Evolutionary conservation across 2,113 vertebrate genomes (phyloP).

Genomic region (Charadrius vociferus): DNA sequence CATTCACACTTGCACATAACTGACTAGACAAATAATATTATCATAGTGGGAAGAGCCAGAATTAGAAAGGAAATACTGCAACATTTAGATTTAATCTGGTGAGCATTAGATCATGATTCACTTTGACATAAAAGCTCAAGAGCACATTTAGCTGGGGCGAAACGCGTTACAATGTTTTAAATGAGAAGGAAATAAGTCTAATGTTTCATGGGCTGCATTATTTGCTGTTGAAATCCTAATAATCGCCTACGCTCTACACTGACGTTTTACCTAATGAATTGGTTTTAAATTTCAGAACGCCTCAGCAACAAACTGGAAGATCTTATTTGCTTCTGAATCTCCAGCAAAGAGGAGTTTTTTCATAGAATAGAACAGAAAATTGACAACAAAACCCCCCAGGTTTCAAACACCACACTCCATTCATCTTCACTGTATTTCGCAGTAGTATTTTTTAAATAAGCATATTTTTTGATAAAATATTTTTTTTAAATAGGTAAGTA

Average conservation of each 20-base stretch:
- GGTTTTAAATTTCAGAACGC: background rate
- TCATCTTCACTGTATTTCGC: background rate
- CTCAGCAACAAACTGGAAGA: background rate
- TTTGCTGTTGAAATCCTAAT: constrained; percentile 59
- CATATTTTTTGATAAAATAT: background rate
- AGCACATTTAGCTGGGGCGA: constrained; percentile 17
- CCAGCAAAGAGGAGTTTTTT: background rate
- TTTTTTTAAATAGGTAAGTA: background rate
- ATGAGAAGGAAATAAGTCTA: constrained; percentile 35
- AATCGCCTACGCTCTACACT: background rate
- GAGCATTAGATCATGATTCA: constrained; percentile 50
- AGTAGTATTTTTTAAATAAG: background rate
- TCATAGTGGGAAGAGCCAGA: constrained; percentile 31
- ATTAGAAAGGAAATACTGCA: constrained; percentile 35
- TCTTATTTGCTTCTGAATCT: background rate
- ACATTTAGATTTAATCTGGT: constrained; percentile 22
- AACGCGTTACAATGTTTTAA: background rate
- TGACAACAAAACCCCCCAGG: background rate
- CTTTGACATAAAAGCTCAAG: constrained; percentile 58
- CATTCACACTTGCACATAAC: background rate
- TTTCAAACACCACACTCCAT: background rate
- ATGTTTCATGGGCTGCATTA: constrained; percentile 31
- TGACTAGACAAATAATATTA: constrained; percentile 33
- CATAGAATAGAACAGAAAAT: background rate
- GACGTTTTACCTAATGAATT: background rate